Evolutionary conservation across 2,113 vertebrate species (phyloP), one percentile per base, ranked within the genome.

Genomic region (Dipodomys spectabilis): DNA sequence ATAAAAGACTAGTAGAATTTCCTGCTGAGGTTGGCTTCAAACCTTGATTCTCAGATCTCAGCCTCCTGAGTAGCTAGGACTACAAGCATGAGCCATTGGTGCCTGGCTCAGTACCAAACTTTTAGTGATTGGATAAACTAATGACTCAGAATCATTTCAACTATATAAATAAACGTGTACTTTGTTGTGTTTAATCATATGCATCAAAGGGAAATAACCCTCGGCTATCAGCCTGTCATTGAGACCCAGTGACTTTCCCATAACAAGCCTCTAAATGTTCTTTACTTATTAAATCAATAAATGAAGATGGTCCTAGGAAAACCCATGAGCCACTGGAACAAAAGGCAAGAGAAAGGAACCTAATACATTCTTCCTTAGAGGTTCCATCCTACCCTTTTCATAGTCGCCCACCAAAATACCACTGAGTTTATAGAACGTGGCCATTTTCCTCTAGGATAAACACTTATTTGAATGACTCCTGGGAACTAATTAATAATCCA

Each of bases 401-500:
- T 65, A 25, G 39, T 79, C 30, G 67, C 22, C 12, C 22, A 23
- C 0, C 69, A 53, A 78, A 79, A 89, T 71, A 62, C 60, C 80
- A 49, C 0, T 68, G 71, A 89, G 27, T 71, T 91, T 79, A 35
- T 5, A 79, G 35, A 74, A 53, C 67, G 39, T 15, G 30, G 32
- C 53, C 60, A 10, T 25, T 69, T 80, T 87, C 67, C 62, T 93
- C 20, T 60, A 69, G 79, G 64, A 39, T 64, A 73, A 64, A 19
- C 15, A 69, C 30, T 64, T 77, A 77, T 67, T 53, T 83, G 64
- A 11, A 57, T 95, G 32, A 65, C 13, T 94, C 78, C 68, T 92
- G 64, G 67, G 93, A 62, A 92, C 67, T 86, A 79, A 88, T 91
- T 89, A 94, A 67, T 62, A 81, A 82, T 27, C 74, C 45, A 86